A percentile compares a stretch with the other conserved stretches of the same genome.
Conservation (phyloP, 2,797 vertebrate genomes). For the Spea hammondii region DNA sequence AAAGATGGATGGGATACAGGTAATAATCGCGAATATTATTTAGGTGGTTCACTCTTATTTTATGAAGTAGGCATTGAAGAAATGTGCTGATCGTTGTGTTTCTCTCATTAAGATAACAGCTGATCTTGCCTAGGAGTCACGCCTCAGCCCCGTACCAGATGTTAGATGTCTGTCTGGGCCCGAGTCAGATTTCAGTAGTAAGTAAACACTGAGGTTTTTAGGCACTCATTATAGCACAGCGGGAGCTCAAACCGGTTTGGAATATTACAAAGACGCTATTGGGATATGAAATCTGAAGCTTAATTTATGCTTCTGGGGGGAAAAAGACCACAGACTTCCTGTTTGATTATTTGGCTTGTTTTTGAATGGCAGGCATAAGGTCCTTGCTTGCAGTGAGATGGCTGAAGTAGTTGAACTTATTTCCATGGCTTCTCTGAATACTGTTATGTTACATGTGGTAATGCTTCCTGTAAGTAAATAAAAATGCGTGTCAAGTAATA, state of each 20-base stretch:
- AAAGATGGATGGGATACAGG: neutral
- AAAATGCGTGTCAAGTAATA: too few species aligned
- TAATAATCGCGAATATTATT: slow-evolving; percentile 6
- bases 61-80: slow-evolving; percentile 3
- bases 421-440: too few species aligned
- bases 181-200: slow-evolving; percentile 20
- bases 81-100: slow-evolving; percentile 29
- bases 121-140: slow-evolving; percentile 35
- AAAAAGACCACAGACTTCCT: neutral
- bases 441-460: too few species aligned
- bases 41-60: neutral
- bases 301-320: neutral
- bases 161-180: slow-evolving; percentile 32
- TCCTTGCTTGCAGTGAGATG: too few species aligned
- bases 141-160: slow-evolving; percentile 34
- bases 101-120: neutral
- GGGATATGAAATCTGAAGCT: neutral
- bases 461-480: too few species aligned
- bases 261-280: slow-evolving; percentile 3
- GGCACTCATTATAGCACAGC: slow-evolving; percentile 18
- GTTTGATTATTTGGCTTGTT: neutral
- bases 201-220: slow-evolving; percentile 25
- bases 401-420: too few species aligned
- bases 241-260: slow-evolving; percentile 17
- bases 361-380: neutral